These are phyloP conservation scores for Hypomecis atomaria DNA, from an alignment of 2,888 invertebrate species.

Conservation along the genomic window DNA sequence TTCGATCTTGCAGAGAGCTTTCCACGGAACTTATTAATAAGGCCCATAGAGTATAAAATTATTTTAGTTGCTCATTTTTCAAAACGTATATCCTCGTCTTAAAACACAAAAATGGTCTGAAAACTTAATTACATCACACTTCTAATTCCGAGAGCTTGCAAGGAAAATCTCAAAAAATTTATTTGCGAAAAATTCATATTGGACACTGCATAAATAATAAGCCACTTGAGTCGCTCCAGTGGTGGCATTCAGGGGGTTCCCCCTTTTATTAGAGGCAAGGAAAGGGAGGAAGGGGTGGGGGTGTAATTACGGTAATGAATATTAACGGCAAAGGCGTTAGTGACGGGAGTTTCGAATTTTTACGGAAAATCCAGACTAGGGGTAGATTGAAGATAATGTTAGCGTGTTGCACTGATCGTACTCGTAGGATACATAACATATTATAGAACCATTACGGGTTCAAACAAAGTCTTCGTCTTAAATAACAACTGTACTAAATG, in stretches of 20 bases:
- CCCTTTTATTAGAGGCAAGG: conserved; percentile 24
- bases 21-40: no score
- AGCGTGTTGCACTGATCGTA: background rate
- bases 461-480: no score
- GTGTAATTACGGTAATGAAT: conserved; percentile 65
- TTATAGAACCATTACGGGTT: no score
- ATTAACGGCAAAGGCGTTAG: conserved; percentile 54
- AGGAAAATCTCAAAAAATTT: conserved; percentile 21
- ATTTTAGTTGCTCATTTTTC: no score
- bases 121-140: conserved; percentile 8
- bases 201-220: conserved; percentile 58
- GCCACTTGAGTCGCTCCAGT: conserved; percentile 50
- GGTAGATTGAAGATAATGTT: background rate
- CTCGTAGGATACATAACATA: no score
- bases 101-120: background rate
- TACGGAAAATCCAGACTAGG: conserved; percentile 18
- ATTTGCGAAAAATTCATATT: conserved; percentile 50
- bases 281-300: conserved; percentile 16
- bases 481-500: no score
- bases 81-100: background rate
- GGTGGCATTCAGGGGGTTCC: conserved; percentile 42
- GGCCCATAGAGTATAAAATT: no score
- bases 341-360: conserved; percentile 36
- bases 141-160: conserved; percentile 13
- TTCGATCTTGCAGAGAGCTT: no score